Evolutionary conservation across 2,888 invertebrate genomes (phyloP).

Genomic region (Ariolimax columbianus): DNA sequence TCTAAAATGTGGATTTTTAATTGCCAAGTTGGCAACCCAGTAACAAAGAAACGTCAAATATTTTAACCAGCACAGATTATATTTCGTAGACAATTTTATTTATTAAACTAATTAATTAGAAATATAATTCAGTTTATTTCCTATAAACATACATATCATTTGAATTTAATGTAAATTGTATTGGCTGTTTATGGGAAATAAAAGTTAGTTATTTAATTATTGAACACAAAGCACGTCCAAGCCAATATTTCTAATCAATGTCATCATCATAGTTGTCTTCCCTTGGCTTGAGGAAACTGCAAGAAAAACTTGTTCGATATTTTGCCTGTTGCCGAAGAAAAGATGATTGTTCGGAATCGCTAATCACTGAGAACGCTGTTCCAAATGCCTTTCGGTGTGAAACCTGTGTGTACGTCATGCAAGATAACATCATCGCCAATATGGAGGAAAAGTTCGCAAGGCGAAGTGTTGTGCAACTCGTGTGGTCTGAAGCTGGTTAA

Average conservation of each 20-base stretch:
- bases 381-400: conserved; percentile 72
- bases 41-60: no score
- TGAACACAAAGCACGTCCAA: no score
- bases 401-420: conserved; percentile 70
- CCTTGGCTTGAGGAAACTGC: not conserved
- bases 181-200: no score
- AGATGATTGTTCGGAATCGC: not conserved
- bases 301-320: not conserved
- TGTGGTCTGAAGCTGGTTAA: conserved; percentile 82
- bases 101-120: no score
- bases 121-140: no score
- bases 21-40: no score
- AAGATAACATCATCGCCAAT: conserved; percentile 79
- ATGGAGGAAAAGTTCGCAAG: conserved; percentile 87
- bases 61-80: no score
- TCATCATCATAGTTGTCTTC: not conserved
- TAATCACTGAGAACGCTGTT: not conserved
- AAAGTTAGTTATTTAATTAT: no score
- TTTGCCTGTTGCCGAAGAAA: not conserved
- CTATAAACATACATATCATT: no score
- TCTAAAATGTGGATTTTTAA: no score
- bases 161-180: no score
- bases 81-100: no score
- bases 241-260: not conserved
- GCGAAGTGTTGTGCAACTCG: conserved; percentile 86